These are phyloP conservation scores for Ichneumoninae sp. DNA, from an alignment of 2,888 invertebrate species.

Conservation along the genomic window DNA sequence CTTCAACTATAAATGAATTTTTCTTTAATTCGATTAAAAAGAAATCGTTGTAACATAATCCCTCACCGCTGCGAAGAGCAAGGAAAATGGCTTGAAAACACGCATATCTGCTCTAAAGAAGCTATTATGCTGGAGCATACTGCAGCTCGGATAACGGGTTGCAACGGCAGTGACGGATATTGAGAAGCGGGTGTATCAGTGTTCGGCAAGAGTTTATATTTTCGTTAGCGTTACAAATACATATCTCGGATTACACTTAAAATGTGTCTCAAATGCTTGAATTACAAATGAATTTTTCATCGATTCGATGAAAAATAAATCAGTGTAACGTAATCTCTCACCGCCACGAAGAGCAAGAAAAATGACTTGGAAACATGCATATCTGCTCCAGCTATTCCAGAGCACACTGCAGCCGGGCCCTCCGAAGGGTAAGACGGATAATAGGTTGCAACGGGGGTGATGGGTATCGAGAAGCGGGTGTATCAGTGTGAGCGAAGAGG, in stretches of 20 bases:
- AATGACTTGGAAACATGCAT: neutral
- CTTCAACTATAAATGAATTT: too few species aligned
- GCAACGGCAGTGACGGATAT: constrained; percentile 12
- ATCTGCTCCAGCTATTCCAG: neutral
- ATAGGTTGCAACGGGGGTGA: constrained; percentile 12
- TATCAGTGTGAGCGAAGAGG: constrained; percentile 16
- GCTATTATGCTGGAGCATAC: constrained; percentile 1
- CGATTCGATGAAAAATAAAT: too few species aligned
- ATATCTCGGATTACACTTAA: too few species aligned
- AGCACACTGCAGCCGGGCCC: neutral
- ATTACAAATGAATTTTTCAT: too few species aligned
- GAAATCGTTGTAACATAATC: too few species aligned
- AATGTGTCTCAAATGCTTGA: too few species aligned
- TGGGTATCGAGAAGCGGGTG: constrained; percentile 41
- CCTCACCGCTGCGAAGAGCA: neutral
- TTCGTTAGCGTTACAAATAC: too few species aligned
- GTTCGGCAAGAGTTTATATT: constrained; percentile 2
- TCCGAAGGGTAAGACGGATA: constrained; percentile 18
- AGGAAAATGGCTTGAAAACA: neutral
- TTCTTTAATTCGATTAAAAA: too few species aligned
- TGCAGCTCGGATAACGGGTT: constrained; percentile 18
- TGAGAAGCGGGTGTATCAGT: constrained; percentile 28
- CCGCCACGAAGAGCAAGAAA: neutral
- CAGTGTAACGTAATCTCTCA: neutral
- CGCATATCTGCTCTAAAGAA: neutral